Percentiles rank a stretch among this genome's conserved stretches.
These are phyloP conservation scores for Ailuropoda melanoleuca DNA, from an alignment of 2,113 vertebrate species.

Conservation along the genomic window DNA sequence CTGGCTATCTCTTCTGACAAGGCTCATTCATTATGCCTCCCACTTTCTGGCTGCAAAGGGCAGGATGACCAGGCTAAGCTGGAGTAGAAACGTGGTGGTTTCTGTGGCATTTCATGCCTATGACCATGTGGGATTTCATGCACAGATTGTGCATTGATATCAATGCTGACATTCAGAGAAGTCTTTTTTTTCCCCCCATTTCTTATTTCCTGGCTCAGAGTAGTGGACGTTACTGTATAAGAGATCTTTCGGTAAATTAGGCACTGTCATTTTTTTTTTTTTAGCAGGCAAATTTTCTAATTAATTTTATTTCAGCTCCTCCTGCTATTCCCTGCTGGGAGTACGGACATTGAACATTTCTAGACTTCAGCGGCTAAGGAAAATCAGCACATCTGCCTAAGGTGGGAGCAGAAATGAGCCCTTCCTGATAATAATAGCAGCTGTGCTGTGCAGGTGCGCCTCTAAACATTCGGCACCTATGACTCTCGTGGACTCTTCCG, in stretches of 20 bases:
- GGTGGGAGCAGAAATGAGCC: not conserved
- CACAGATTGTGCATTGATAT: not conserved
- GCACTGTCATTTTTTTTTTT: not conserved
- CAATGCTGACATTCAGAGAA: not conserved
- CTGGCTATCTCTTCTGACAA: not conserved
- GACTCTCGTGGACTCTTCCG: not conserved
- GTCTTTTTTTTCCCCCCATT: not conserved
- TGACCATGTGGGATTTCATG: not conserved
- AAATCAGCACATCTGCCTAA: not conserved
- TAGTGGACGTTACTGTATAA: not conserved
- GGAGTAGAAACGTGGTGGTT: not conserved
- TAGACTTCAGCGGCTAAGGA: not conserved
- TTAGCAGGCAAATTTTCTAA: not conserved
- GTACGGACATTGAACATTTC: not conserved
- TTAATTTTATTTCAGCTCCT: slow-evolving; percentile 18
- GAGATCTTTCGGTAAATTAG: not conserved
- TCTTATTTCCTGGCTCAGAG: not conserved
- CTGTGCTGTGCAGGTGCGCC: too few species aligned
- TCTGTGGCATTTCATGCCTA: not conserved
- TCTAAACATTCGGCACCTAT: rapidly evolving
- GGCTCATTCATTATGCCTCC: not conserved
- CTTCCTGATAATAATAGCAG: not conserved
- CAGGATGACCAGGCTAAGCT: not conserved
- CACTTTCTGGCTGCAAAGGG: not conserved
- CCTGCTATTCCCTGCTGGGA: not conserved